Conservation (phyloP, 2,797 vertebrate genomes). For the Lerista edwardsae region DNA sequence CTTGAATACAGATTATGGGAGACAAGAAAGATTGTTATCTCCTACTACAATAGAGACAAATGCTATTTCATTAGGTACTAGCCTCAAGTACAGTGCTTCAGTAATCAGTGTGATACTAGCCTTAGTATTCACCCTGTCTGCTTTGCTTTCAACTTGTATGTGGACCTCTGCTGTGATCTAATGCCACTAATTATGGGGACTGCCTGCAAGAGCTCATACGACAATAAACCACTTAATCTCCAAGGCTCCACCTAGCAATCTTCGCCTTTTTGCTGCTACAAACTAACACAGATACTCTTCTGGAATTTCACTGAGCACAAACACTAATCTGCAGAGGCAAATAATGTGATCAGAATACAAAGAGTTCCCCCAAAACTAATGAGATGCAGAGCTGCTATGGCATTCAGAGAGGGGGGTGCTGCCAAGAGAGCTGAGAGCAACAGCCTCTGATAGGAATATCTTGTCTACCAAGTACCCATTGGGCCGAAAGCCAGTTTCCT, state of each 20-base stretch:
- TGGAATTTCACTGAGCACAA: neutral
- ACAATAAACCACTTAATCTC: conserved; percentile 6
- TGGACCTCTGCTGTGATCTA: neutral
- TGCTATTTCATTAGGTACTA: neutral
- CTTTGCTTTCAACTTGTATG: conserved; percentile 1
- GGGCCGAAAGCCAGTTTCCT: neutral
- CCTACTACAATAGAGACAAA: neutral
- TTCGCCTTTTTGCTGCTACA: neutral
- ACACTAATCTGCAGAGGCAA: neutral
- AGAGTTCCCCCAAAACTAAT: neutral
- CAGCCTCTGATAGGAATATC: neutral
- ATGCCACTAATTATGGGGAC: neutral
- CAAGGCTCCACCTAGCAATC: neutral
- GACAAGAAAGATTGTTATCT: neutral
- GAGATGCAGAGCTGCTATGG: neutral
- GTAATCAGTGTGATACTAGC: neutral
- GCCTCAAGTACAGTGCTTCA: neutral
- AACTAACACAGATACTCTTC: neutral
- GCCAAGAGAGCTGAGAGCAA: neutral
- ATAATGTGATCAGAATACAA: neutral
- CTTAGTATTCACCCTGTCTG: neutral
- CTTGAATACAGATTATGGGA: neutral
- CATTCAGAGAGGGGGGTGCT: too few species aligned
- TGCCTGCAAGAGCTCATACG: neutral
- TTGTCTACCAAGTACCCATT: neutral